These are phyloP conservation scores for Catostomus latipinnis DNA, from an alignment of 2,797 vertebrate genomes.

Conservation along the genomic window DNA sequence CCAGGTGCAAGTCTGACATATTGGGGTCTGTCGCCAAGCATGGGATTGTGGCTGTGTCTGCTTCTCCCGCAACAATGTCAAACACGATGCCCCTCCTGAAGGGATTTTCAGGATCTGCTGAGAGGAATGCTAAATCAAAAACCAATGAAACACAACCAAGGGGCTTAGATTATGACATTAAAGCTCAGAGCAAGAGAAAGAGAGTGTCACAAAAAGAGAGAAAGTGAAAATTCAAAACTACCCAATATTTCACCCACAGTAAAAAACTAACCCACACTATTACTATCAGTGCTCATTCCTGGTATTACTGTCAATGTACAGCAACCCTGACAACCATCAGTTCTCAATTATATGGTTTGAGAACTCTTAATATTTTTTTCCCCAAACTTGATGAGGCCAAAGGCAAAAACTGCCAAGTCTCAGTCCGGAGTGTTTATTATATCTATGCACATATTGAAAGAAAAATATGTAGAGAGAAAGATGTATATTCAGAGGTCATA, in stretches of 20 bases:
- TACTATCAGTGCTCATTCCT: not conserved
- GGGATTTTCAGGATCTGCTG: conserved; percentile 86
- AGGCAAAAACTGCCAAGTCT: conserved; percentile 4
- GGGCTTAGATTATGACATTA: conserved; percentile 56
- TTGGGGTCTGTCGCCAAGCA: conserved; percentile 90
- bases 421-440: not conserved
- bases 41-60: conserved; percentile 77
- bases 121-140: conserved; percentile 66
- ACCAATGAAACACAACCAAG: conserved; percentile 63
- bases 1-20: conserved; percentile 81
- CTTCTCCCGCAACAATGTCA: conserved; percentile 79
- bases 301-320: not conserved
- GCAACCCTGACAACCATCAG: too few species aligned
- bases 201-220: conserved; percentile 28
- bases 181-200: conserved; percentile 34
- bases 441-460: conserved; percentile 1
- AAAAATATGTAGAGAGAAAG: not conserved
- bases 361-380: too few species aligned
- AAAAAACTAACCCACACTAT: conserved; percentile 8
- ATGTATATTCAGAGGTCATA: not conserved
- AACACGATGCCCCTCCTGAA: conserved; percentile 82
- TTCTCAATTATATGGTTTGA: too few species aligned
- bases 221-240: conserved; percentile 27
- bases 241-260: not conserved
- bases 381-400: too few species aligned